Conservation (phyloP, 1,140 invertebrate species). For the Apis cerana region DNA sequence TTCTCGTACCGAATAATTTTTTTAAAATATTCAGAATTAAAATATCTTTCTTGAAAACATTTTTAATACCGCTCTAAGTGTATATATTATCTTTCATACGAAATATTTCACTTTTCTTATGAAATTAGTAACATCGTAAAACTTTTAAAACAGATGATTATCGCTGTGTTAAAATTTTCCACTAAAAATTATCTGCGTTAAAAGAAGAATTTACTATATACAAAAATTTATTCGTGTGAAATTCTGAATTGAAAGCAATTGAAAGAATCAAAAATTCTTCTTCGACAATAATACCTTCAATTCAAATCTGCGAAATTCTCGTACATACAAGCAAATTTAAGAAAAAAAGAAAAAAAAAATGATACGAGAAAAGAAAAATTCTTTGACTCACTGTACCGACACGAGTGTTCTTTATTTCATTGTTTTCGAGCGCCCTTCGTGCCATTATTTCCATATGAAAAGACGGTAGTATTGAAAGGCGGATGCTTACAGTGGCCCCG, state of each 20-base stretch:
- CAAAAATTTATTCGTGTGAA: no score
- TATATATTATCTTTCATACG: neutral
- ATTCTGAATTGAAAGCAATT: neutral
- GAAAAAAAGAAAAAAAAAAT: accelerated
- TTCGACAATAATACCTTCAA: neutral
- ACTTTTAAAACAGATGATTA: neutral
- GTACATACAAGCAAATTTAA: no score
- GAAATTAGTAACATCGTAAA: neutral
- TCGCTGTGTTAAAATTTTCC: no score
- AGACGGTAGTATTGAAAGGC: neutral
- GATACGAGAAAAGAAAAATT: neutral
- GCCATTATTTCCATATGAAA: neutral
- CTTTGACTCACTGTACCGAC: neutral
- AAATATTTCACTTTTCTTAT: neutral
- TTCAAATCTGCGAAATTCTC: neutral
- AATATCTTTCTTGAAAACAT: neutral
- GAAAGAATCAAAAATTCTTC: neutral
- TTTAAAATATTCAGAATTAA: no score
- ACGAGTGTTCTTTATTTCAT: conserved; percentile 5
- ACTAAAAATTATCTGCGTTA: no score
- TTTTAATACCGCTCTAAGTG: neutral
- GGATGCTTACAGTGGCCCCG: neutral
- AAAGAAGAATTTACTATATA: no score
- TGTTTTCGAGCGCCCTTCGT: conserved; percentile 8
- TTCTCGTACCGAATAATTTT: neutral